These are phyloP conservation scores for Sinocyclocheilus rhinocerous DNA, from an alignment of 2,113 vertebrate species.

Conservation along the genomic window DNA sequence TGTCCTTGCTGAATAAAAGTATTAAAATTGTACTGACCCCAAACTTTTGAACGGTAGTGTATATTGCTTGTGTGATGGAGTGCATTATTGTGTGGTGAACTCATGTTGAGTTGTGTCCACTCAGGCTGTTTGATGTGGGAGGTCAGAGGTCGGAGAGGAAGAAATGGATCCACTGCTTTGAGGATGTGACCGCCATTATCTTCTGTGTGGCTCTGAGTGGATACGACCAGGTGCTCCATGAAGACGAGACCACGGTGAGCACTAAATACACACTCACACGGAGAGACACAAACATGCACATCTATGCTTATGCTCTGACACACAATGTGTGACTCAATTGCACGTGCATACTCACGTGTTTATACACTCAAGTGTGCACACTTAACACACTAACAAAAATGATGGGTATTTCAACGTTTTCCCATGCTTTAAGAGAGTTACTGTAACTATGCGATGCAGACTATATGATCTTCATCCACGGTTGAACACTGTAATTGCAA, in stretches of 20 bases:
- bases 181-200: conserved; percentile 98
- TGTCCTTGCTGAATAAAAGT: too few relatives aligned
- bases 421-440: background rate
- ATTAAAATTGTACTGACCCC: too few relatives aligned
- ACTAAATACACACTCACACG: conserved; percentile 3
- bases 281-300: background rate
- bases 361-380: conserved; percentile 3
- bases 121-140: too few relatives aligned
- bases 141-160: too few relatives aligned
- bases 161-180: conserved; percentile 95
- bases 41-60: too few relatives aligned
- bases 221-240: conserved; percentile 98
- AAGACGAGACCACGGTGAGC: conserved; percentile 99
- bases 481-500: conserved; percentile 13
- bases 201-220: conserved; percentile 96
- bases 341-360: background rate
- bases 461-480: background rate
- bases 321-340: background rate
- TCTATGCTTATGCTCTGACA: background rate
- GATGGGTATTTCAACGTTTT: background rate
- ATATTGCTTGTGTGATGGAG: too few relatives aligned
- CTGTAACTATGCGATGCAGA: background rate
- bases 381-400: background rate
- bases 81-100: too few relatives aligned
- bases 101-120: too few relatives aligned